These are phyloP conservation scores for Sisyra terminalis DNA, from an alignment of 2,888 invertebrate species.

Conservation along the genomic window DNA sequence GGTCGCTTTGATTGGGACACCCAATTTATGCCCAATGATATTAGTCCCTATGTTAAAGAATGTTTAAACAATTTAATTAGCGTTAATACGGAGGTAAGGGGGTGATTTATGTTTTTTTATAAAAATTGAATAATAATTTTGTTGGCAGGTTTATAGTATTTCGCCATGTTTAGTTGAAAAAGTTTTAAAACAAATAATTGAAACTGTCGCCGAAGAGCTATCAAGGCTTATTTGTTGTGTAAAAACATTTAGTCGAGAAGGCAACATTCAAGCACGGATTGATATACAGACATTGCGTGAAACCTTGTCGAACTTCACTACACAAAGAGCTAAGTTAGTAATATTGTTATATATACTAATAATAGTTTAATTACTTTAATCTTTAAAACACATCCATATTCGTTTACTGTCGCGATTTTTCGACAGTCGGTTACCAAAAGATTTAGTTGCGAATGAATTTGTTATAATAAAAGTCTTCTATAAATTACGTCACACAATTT, in stretches of 20 bases:
- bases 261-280: constrained; percentile 62
- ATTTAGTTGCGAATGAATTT: no score
- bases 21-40: constrained; percentile 55
- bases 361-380: constrained; percentile 5
- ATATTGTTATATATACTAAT: not conserved
- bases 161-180: constrained; percentile 62
- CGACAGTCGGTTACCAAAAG: no score
- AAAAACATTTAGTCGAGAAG: constrained; percentile 45
- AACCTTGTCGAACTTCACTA: constrained; percentile 44
- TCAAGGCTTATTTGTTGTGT: constrained; percentile 74
- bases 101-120: not conserved
- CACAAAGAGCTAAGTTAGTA: constrained; percentile 44
- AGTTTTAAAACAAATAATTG: constrained; percentile 61
- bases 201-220: constrained; percentile 85
- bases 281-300: constrained; percentile 55
- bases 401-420: not conserved
- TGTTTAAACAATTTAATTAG: constrained; percentile 67
- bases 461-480: no score
- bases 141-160: constrained; percentile 52
- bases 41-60: constrained; percentile 79
- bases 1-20: constrained; percentile 77
- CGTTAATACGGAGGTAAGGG: constrained; percentile 53
- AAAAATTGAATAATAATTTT: constrained; percentile 1
- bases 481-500: no score
- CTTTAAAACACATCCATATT: constrained; percentile 2